A percentile compares a stretch with the other conserved stretches of the same genome.
phyloP scores from a whole-genome alignment of 2,113 vertebrate species.

The Nothoprocta pentlandii region DNA sequence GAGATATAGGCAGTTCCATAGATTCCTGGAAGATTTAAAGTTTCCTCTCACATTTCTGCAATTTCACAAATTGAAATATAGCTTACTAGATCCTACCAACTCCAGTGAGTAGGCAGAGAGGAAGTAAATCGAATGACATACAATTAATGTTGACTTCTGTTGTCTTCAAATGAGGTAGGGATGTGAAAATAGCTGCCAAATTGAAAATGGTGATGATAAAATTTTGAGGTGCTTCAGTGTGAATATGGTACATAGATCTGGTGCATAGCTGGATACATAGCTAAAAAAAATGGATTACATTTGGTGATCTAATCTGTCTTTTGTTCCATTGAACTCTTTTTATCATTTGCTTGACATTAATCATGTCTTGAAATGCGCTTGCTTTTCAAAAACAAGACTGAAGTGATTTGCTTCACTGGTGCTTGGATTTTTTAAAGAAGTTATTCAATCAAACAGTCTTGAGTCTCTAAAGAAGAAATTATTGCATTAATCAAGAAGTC shows the following conservation, averaged over 20 bases:
- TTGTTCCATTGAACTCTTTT: neutral
- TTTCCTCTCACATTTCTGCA: neutral
- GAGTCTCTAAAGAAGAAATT: fast-evolving
- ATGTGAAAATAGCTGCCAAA: neutral
- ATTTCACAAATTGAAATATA: neutral
- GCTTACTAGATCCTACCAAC: neutral
- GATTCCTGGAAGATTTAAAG: neutral
- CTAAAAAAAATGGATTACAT: neutral
- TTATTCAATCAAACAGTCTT: neutral
- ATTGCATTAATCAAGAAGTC: neutral
- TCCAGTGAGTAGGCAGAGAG: neutral
- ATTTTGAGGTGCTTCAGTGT: neutral
- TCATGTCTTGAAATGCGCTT: neutral
- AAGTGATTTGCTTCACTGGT: neutral
- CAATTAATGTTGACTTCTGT: neutral
- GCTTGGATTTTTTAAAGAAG: neutral
- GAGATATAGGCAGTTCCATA: neutral
- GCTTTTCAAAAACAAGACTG: neutral
- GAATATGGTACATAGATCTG: neutral
- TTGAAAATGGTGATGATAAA: neutral
- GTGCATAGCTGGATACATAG: neutral
- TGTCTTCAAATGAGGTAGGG: neutral
- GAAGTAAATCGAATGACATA: neutral
- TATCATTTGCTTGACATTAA: neutral
- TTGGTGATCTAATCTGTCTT: neutral